Percentiles rank a stretch among this genome's conserved stretches.
These are phyloP conservation scores for Bothrops alternatus DNA, from an alignment of 2,797 vertebrate species.

Conservation along the genomic window DNA sequence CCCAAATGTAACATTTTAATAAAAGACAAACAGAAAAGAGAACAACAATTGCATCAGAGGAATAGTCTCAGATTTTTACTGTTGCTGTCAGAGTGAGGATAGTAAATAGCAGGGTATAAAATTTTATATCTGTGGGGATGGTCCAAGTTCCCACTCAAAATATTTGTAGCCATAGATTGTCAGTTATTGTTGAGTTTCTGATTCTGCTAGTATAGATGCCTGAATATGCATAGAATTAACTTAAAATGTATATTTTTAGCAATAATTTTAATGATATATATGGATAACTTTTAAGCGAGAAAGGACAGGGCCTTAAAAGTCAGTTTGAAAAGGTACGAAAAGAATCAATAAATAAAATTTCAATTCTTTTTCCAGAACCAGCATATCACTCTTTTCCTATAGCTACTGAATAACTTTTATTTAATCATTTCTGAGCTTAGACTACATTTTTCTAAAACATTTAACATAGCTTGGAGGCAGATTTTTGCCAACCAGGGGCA, in stretches of 20 bases:
- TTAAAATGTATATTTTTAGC: not conserved
- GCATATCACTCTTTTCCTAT: not conserved
- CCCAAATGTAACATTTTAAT: not conserved
- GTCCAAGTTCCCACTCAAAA: not conserved
- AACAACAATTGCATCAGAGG: not conserved
- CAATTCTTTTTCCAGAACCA: not conserved
- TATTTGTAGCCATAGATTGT: not conserved
- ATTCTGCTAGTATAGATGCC: not conserved
- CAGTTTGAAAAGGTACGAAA: not conserved
- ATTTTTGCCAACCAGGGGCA: not conserved
- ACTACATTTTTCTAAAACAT: not conserved
- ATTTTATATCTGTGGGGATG: not conserved
- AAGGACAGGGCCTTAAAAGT: not conserved
- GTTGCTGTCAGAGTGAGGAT: not conserved
- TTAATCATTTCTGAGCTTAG: not conserved
- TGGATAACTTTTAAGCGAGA: not conserved
- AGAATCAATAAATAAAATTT: not conserved
- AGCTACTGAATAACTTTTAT: not conserved
- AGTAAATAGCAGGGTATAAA: not conserved
- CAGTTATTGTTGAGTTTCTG: not conserved
- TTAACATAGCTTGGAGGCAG: not conserved
- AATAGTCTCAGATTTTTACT: not conserved
- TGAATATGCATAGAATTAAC: not conserved
- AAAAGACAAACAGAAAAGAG: not conserved
- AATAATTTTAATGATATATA: not conserved